A percentile compares a stretch with the other conserved stretches of the same genome.
These are phyloP conservation scores for Silvanus unidentatus DNA, from an alignment of 2,888 invertebrate species.

Conservation along the genomic window DNA sequence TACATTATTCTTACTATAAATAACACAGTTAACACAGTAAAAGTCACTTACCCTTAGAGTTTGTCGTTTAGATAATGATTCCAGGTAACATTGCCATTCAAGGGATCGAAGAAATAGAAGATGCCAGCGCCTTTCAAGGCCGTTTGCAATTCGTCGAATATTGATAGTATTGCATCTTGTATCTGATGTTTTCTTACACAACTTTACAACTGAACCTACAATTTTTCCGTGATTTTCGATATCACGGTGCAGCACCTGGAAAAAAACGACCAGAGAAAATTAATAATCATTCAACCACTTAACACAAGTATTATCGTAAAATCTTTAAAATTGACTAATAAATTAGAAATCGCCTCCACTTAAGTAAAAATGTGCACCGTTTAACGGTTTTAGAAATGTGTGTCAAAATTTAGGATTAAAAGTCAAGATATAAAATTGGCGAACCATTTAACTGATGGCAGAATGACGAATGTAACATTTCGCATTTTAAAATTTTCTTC, in stretches of 20 bases:
- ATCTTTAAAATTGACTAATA: no score
- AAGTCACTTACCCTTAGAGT: slow-evolving; percentile 53
- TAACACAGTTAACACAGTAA: neutral
- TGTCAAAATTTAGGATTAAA: no score
- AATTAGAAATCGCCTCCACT: no score
- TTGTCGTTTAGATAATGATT: slow-evolving; percentile 67
- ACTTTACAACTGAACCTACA: slow-evolving; percentile 70
- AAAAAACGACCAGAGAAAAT: slow-evolving; percentile 25
- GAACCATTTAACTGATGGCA: no score
- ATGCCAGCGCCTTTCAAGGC: slow-evolving; percentile 85
- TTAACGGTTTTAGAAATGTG: no score
- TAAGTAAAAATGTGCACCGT: no score
- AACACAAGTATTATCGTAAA: no score
- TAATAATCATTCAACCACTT: neutral
- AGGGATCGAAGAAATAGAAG: slow-evolving; percentile 80
- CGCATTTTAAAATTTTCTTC: no score
- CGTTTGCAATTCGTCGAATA: slow-evolving; percentile 53
- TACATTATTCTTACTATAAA: neutral
- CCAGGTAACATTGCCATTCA: slow-evolving; percentile 89
- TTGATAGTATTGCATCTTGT: slow-evolving; percentile 38
- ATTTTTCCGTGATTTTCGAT: slow-evolving; percentile 87
- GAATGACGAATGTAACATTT: no score
- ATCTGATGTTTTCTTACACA: slow-evolving; percentile 54
- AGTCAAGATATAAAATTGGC: no score
- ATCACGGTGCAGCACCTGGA: slow-evolving; percentile 85